phyloP scores from a whole-genome alignment of 2,113 vertebrate genomes.

The Rissa tridactyla region DNA sequence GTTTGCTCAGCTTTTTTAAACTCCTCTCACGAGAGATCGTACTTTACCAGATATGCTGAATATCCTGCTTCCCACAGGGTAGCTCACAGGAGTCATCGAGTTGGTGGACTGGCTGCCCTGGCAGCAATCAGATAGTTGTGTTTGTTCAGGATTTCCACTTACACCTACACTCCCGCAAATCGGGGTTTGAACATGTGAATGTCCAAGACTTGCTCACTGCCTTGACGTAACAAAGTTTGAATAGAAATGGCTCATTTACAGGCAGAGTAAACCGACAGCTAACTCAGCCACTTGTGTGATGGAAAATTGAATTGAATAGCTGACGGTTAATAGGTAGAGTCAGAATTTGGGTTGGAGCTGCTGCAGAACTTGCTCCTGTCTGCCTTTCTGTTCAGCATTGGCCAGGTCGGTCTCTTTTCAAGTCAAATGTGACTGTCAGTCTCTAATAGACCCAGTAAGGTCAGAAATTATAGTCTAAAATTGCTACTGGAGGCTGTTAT shows the following conservation, averaged over 20 bases:
- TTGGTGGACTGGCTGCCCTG: not conserved
- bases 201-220: not conserved
- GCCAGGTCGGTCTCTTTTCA: not conserved
- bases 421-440: not conserved
- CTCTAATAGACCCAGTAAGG: not conserved
- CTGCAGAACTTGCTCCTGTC: not conserved
- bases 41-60: not conserved
- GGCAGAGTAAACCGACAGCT: not conserved
- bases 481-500: not conserved
- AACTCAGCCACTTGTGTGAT: not conserved
- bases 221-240: not conserved
- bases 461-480: not conserved
- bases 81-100: not conserved
- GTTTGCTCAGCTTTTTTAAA: not conserved
- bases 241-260: not conserved
- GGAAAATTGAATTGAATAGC: not conserved
- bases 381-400: not conserved
- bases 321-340: not conserved
- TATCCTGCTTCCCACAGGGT: conserved; percentile 14
- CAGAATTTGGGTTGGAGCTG: not conserved
- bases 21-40: not conserved
- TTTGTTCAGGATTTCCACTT: conserved; percentile 52
- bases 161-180: not conserved
- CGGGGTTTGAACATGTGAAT: not conserved
- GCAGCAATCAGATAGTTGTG: not conserved